Percentiles rank a stretch among this genome's conserved stretches.
Conservation (phyloP, 2,797 vertebrate genomes). For the Notoglanidium macrostoma region DNA sequence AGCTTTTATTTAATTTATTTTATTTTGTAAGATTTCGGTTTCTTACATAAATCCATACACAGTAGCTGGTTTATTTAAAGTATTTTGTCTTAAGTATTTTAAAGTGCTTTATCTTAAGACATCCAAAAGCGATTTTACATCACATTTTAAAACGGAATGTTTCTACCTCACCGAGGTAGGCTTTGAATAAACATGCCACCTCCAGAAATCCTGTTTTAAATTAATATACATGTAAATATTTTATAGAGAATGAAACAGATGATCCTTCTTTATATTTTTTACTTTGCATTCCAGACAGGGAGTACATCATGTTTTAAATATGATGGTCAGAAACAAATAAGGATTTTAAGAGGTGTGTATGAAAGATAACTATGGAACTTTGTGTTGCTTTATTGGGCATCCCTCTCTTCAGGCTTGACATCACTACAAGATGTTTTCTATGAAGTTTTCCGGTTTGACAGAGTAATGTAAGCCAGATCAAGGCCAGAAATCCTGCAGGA, state of each 20-base stretch:
- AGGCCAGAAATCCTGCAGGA: background rate
- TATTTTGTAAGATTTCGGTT: background rate
- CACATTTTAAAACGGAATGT: constrained; percentile 29
- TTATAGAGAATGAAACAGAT: constrained; percentile 52
- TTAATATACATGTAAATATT: constrained; percentile 66
- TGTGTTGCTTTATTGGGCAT: background rate
- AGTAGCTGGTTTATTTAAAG: background rate
- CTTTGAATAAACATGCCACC: constrained; percentile 38
- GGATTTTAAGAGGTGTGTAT: background rate
- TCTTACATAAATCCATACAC: background rate
- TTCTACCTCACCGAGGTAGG: constrained; percentile 21
- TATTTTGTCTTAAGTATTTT: background rate
- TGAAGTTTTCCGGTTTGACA: background rate
- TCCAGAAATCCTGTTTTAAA: constrained; percentile 46
- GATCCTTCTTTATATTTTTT: constrained; percentile 67
- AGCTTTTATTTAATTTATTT: constrained; percentile 11
- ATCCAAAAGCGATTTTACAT: background rate
- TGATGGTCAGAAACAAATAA: constrained; percentile 17
- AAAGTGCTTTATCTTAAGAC: background rate
- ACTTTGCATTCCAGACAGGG: constrained; percentile 56
- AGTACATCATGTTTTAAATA: constrained; percentile 35
- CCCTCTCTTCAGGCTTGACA: background rate
- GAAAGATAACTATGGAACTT: background rate
- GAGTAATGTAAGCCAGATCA: background rate
- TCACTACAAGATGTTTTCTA: background rate